A percentile compares a stretch with the other conserved stretches of the same genome.
These are phyloP conservation scores for Lepus americanus DNA, from an alignment of 2,113 vertebrate species.

Conservation along the genomic window DNA sequence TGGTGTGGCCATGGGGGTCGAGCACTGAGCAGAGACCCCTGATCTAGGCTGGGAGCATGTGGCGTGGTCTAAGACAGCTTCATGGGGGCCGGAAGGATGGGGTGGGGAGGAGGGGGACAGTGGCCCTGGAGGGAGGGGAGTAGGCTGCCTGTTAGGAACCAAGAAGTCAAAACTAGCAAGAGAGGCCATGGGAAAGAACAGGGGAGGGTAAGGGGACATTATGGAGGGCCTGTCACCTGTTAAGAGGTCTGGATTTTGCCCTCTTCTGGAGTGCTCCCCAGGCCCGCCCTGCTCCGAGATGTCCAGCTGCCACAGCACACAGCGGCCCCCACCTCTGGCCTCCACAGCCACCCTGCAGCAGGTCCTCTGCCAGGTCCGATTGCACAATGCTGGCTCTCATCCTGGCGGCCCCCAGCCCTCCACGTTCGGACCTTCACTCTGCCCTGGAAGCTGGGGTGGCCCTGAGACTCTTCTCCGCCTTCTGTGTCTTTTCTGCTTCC, in stretches of 20 bases:
- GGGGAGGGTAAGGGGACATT: neutral
- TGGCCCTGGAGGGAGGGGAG: neutral
- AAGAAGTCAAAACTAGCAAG: neutral
- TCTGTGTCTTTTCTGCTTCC: neutral
- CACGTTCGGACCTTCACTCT: neutral
- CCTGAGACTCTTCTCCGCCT: neutral
- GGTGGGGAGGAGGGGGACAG: rapidly evolving
- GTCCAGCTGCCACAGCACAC: rapidly evolving
- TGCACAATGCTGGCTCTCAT: rapidly evolving
- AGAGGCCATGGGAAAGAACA: neutral
- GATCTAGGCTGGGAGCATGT: no score
- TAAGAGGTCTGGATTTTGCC: neutral
- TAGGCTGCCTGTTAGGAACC: neutral
- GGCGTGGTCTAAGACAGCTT: neutral
- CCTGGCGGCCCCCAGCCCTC: neutral
- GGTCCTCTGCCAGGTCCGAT: neutral
- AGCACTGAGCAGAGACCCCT: neutral
- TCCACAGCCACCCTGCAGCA: neutral
- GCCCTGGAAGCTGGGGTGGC: neutral
- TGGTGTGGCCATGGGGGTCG: no score
- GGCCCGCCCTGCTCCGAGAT: neutral
- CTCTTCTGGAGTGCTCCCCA: neutral
- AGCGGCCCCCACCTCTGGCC: neutral
- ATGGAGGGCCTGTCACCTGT: rapidly evolving
- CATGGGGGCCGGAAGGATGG: neutral